Conservation (phyloP, 92 coral and sea anemone genomes). For the Pocillopora meandrina region DNA sequence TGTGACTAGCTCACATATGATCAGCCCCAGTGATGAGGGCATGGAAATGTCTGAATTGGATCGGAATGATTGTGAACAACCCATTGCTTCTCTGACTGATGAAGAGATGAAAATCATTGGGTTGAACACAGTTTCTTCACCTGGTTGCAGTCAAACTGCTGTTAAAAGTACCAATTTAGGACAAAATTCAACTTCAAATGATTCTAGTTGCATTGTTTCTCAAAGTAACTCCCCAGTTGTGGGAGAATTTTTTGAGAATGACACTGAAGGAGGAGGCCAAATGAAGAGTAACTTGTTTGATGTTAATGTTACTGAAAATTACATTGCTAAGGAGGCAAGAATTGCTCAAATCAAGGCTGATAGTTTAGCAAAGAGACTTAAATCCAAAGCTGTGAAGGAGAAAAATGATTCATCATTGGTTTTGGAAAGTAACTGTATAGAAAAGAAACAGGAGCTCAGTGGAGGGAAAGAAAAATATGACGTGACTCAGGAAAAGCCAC, state of each 20-base stretch:
- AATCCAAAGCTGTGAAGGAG: neutral
- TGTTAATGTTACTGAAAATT: neutral
- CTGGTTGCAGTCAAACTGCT: neutral
- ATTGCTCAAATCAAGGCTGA: neutral
- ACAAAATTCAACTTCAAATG: neutral
- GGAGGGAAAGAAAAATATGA: neutral
- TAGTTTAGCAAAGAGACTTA: too few species aligned
- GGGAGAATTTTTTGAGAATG: neutral
- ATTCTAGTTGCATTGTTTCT: neutral
- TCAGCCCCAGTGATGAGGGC: neutral
- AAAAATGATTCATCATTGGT: neutral
- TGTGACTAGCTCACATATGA: neutral
- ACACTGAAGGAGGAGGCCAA: neutral
- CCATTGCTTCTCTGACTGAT: conserved; percentile 35
- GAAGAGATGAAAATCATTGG: conserved; percentile 43
- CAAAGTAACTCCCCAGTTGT: neutral
- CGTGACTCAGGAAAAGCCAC: neutral
- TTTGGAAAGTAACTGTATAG: neutral
- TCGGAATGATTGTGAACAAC: conserved; percentile 21
- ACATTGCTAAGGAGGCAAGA: neutral
- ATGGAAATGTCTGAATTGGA: neutral
- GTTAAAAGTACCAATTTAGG: neutral
- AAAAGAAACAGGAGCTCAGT: neutral
- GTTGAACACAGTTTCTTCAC: neutral
- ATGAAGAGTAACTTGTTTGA: neutral